Base-by-base conservation (phyloP, 1,140 invertebrate genomes). In the Steinernema khuongi region DNA sequence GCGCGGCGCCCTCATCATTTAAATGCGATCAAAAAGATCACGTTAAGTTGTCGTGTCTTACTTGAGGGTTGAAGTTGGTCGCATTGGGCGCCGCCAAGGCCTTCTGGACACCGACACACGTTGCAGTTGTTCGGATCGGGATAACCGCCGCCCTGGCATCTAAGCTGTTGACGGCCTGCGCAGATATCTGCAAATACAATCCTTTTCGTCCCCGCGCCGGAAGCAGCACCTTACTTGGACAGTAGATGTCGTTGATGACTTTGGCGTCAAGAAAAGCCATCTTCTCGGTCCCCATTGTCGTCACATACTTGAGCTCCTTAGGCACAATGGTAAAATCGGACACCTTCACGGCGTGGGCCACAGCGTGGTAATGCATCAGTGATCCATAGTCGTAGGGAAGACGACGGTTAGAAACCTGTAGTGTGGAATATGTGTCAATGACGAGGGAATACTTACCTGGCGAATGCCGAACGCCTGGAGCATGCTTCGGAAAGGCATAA, bases 341-440 rank as follows among this genome's bases (percentile, higher is more conserved):
- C 19, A 81, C 75, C 33, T 76, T 76, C 29, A 77, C 67, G 29
- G 72, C 67, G n/a, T 79, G 75, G 41, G 79, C 80, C 28, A 82
- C 81, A n/a, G 83, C 85, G 31, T 85, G 83, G 70, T 86, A 86
- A 60, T 86, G 85, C 85, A 86, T 86, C 31, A 86, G 69, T 14
- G 81, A 83, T 26, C 82, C 81, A 44, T 86, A 82, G 73, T 86
- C 85, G 74, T 86, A 86, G 11, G 85, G 85, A 19, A 80, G 31
- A 31, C 78, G 74, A 26, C 79, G 74, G 30, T 80, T 80, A 4
- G 85, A 83, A 50, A 85, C 85, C 73, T 85, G 30, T 22, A 66
- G 50, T 50, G 29, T 28, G 19, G 33, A 32, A 14, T 17, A 31
- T 19, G 33, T 31, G n/a, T 1, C n/a, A 70, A 19, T 1, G 19